A percentile compares a stretch with the other conserved stretches of the same genome.
These are phyloP conservation scores for Drosophila emarginata DNA, from an alignment of 2,888 invertebrate species.

Conservation along the genomic window DNA sequence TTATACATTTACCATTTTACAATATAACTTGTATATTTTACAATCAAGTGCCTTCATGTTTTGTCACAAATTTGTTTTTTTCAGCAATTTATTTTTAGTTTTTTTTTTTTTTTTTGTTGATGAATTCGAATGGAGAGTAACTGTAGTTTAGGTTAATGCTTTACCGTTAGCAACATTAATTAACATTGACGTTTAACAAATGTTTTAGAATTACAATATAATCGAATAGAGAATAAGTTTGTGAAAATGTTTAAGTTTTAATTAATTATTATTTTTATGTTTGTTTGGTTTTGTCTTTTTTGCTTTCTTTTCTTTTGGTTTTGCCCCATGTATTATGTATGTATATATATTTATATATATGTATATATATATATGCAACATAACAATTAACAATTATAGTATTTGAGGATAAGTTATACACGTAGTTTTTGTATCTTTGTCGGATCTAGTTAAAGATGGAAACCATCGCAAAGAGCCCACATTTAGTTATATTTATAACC, in stretches of 20 bases:
- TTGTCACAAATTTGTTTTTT: constrained; percentile 21
- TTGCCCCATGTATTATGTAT: constrained; percentile 36
- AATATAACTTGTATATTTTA: constrained; percentile 78
- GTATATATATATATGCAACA: constrained; percentile 55
- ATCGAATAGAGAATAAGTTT: constrained; percentile 54
- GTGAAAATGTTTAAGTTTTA: constrained; percentile 41
- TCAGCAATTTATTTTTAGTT: constrained; percentile 39
- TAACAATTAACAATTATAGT: constrained; percentile 61
- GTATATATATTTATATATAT: neutral
- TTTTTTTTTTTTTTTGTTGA: constrained; percentile 19
- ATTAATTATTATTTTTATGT: constrained; percentile 10
- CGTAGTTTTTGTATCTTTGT: constrained; percentile 20
- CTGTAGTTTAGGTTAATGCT: constrained; percentile 28
- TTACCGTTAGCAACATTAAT: constrained; percentile 62
- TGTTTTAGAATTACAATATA: constrained; percentile 67
- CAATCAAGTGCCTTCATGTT: constrained; percentile 21
- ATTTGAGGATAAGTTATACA: constrained; percentile 20
- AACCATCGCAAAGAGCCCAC: neutral
- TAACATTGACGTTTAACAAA: constrained; percentile 60
- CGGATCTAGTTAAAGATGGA: constrained; percentile 25
- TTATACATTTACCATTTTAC: constrained; percentile 62
- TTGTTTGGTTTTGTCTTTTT: constrained; percentile 15
- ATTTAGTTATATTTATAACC: constrained; percentile 26
- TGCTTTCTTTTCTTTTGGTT: constrained; percentile 31
- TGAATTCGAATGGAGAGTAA: constrained; percentile 57